Conservation (phyloP, 1,140 invertebrate species). For the Ericerus pela region DNA sequence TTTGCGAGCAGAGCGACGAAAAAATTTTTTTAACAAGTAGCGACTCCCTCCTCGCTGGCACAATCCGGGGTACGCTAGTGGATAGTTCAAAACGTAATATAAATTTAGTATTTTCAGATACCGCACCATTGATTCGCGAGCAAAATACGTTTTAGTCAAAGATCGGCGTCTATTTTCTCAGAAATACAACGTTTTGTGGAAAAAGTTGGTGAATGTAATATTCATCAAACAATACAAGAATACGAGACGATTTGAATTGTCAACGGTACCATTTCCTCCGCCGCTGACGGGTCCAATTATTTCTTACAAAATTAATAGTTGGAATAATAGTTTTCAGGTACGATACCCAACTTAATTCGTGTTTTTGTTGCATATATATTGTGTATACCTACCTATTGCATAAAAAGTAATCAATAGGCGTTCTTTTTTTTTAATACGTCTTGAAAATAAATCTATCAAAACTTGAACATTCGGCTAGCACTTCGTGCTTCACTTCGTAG, state of each 20-base stretch:
- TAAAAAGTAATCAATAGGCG: too few species aligned
- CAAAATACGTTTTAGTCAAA: constrained; percentile 49
- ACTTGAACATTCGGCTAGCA: too few species aligned
- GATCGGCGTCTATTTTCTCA: constrained; percentile 46
- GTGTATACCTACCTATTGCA: too few species aligned
- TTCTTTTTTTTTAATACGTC: too few species aligned
- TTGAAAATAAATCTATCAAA: not conserved
- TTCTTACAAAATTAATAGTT: constrained; percentile 43
- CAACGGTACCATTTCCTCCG: constrained; percentile 52
- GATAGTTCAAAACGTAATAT: too few species aligned
- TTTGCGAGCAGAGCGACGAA: too few species aligned
- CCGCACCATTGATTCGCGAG: constrained; percentile 48
- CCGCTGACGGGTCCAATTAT: constrained; percentile 35
- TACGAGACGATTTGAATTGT: constrained; percentile 45
- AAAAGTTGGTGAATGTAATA: constrained; percentile 54
- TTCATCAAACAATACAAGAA: constrained; percentile 43
- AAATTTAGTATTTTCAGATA: constrained; percentile 42
- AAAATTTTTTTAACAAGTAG: too few species aligned
- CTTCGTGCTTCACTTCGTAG: too few species aligned
- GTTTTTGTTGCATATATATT: too few species aligned
- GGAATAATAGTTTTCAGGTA: constrained; percentile 32
- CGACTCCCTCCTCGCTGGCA: too few species aligned
- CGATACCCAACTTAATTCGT: not conserved
- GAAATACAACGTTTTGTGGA: constrained; percentile 58
- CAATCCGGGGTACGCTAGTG: too few species aligned